Base-by-base conservation (phyloP, 2,888 invertebrate species). In the Epirrita christyi region DNA sequence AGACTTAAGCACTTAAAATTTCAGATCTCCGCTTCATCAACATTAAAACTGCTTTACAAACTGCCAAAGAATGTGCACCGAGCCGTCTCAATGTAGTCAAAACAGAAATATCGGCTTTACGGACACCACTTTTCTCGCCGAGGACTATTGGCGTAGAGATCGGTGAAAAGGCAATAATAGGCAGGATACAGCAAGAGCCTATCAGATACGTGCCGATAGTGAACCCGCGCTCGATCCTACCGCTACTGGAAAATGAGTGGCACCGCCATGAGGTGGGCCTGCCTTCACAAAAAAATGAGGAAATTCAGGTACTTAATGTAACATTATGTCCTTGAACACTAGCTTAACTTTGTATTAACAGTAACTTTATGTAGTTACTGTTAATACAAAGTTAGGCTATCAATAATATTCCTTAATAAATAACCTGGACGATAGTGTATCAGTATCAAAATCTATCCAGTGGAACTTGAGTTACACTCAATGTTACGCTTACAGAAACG, bases 241-340 rank as follows among this genome's bases (percentile, higher is more conserved):
- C 92, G 0, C 51, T 92, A 36, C 71, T 92, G 65, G 90, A 84
- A 11, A 81, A 81, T 37, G 81, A 87, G 42, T 80, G 84, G 75
- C 73, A 73, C 13, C 89, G 92, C 72, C 90, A 93, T 79, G 89
- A 91, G 44, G 70, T 93, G 21, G 92, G 93, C 28, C 69, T 93
- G 41, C 94, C 94, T 0, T 72, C 88, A 0, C 63, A 76, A 0
- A 75, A 74, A 2, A 80, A 83, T 50, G 89, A 93, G 46, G 94
- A 95, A 75, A 96, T 95, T 75, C 94, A 59, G 54, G 59, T 59
- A 6, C 2, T 7, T 29, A 29, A 6, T 29, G n/a, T n/a, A 21
- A 21, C 21, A 21, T 21, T 32, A 9, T 32, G 8, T 9, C 6
- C 8, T 32, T 32, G 9, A 29, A 9, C 9, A 32, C 32, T 32